Conservation (phyloP, 2,113 vertebrate species). For the Phasianus colchicus region DNA sequence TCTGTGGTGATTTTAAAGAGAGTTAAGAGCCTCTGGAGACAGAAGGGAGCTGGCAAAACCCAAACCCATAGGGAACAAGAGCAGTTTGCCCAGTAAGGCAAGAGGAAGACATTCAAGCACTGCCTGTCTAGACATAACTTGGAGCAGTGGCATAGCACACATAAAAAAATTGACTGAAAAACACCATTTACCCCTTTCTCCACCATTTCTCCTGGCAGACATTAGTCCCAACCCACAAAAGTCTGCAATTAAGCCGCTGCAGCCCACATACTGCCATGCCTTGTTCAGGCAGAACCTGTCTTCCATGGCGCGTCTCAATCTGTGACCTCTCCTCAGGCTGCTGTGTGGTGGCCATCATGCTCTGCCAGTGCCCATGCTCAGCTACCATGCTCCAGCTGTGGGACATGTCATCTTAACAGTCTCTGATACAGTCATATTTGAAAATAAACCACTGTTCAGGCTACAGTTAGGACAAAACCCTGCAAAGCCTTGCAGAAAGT, state of each 20-base stretch:
- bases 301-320: neutral
- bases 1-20: neutral
- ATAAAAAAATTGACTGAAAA: slow-evolving; percentile 39
- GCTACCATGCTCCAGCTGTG: neutral
- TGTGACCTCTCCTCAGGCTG: neutral
- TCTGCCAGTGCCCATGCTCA: neutral
- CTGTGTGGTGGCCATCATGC: fast-evolving
- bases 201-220: neutral
- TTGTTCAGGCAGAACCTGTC: neutral
- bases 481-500: neutral
- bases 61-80: neutral
- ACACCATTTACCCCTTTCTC: neutral
- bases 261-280: fast-evolving
- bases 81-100: neutral
- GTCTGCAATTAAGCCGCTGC: neutral
- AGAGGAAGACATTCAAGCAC: slow-evolving; percentile 13
- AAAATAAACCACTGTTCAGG: neutral
- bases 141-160: neutral
- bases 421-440: neutral
- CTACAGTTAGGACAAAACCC: neutral
- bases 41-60: neutral
- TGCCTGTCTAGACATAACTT: slow-evolving; percentile 30
- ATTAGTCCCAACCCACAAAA: neutral
- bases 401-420: neutral
- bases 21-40: neutral